These are phyloP conservation scores for Chloropsis hardwickii DNA, from an alignment of 2,113 vertebrate genomes.

Conservation along the genomic window DNA sequence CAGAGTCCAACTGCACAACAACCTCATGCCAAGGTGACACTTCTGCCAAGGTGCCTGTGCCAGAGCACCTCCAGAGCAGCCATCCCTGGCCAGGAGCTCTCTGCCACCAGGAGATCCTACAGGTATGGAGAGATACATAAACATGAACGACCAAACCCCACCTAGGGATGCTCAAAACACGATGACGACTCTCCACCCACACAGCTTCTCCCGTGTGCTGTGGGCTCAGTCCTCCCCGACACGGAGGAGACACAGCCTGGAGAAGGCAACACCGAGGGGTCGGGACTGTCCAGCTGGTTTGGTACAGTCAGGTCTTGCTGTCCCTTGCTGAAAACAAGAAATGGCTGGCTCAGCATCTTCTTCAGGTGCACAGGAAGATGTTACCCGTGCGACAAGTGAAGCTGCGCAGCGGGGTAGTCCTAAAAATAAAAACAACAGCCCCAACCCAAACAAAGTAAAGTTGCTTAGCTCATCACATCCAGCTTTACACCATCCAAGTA, in stretches of 20 bases:
- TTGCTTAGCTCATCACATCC: slow-evolving; percentile 42
- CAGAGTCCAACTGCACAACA: neutral
- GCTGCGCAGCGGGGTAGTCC: neutral
- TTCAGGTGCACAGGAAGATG: neutral
- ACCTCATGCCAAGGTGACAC: neutral
- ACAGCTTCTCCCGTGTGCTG: neutral
- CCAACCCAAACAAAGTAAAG: slow-evolving; percentile 7
- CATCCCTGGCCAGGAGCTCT: fast-evolving
- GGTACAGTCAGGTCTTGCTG: neutral
- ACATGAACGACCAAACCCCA: neutral
- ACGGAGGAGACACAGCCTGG: fast-evolving
- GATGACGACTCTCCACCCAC: neutral
- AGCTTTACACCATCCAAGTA: neutral
- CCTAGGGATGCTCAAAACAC: slow-evolving; percentile 6
- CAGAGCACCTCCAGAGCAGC: neutral
- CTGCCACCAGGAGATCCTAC: neutral
- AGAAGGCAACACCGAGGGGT: neutral
- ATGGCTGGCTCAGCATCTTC: neutral
- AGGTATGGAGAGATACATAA: neutral
- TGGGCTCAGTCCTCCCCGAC: neutral
- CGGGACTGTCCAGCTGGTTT: neutral
- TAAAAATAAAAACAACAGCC: neutral
- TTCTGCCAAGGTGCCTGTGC: neutral
- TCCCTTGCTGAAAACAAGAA: neutral
- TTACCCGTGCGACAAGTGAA: neutral